Evolutionary conservation across 92 coral and sea anemone genomes (phyloP), one percentile per base, ranked within the genome.

Genomic region (Parazoanthus darwini): DNA sequence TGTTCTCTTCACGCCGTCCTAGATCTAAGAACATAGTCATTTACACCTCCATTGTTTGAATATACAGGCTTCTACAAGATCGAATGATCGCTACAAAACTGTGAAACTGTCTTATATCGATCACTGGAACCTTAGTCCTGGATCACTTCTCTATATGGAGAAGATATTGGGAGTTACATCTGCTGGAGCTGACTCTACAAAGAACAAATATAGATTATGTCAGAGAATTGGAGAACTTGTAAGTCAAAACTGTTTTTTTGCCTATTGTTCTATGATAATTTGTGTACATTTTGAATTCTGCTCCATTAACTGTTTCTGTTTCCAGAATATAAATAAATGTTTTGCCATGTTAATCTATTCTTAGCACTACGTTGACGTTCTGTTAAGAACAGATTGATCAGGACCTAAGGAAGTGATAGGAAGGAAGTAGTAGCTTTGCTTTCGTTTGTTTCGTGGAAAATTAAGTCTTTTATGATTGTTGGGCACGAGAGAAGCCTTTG

Each of bases 91-190:
- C 11, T 15, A 76, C 80, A 76, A 35, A 42, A 36, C n/a, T 36
- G 50, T 36, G 2, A 76, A 76, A 37, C 50, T 39, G 6, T 5
- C 4, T 38, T 76, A n/a, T 26, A 9, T 76, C 50, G 80, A 76
- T 42, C 80, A 76, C 80, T 76, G 80, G 80, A 42, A 42, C 44
- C 80, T 76, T n/a, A 42, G 39, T 39, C 80, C 80, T 37, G 80
- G 50, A 76, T 76, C 80, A 2, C 80, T 76, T 76, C 80, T 76
- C 8, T 37, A 76, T 14, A 37, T 76, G 50, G 80, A 76, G 80
- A 76, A 76, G 23, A 13, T 36, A n/a, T 39, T 37, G 50, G 51
- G 48, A 39, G 25, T 76, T 7, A 0, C 50, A 39, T 9, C 54
- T 36, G 54, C 48, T 37, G 80, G 80, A 35, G 44, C 80, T 4